Base-by-base conservation (phyloP, 1,140 invertebrate genomes). In the Diprion similis region DNA sequence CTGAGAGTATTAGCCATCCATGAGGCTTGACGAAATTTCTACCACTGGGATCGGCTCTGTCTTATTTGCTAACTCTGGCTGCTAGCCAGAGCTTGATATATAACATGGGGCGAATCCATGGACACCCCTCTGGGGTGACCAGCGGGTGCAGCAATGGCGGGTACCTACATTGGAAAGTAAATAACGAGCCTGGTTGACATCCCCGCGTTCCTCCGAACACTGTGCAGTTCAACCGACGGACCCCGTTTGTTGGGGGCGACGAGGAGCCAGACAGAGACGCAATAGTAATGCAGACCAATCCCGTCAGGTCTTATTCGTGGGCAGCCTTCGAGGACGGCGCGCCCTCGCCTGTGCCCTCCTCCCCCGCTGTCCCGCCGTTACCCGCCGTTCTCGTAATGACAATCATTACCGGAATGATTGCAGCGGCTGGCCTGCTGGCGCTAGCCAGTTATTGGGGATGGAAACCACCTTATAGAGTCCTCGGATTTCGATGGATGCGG, bases 321-420 rank as follows among this genome's bases (percentile, higher is more conserved):
- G 37, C 68, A 75, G 76, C 65, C 15, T 69, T 74, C 79, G 51
- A 74, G 19, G 69, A 71, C 59, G 18, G n/a, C 71, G 73, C 11
- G 76, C 76, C 78, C 76, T 67, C 69, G 19, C 59, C 73, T 71
- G 70, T 71, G 66, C 66, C 51, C 71, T 64, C 68, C 74, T 75
- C 76, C 78, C 82, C 81, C 78, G 79, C 79, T 79, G 78, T 78
- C 76, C 51, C 11, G 11, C 51, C 11, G 51, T 13, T 8, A 59
- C 51, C 51, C 51, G 51, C 51, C 79, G 78, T 82, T 79, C 82
- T 78, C 83, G 84, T 86, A 86, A 86, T 86, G 84, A 86, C 82
- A 84, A 84, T 86, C 84, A 86, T 86, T 86, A 86, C 82, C 72
- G 79, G 81, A 84, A 86, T 86, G 84, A 86, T 86, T 85, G 84